Conservation (phyloP, 2,888 invertebrate genomes). For the Tetranychus piercei region DNA sequence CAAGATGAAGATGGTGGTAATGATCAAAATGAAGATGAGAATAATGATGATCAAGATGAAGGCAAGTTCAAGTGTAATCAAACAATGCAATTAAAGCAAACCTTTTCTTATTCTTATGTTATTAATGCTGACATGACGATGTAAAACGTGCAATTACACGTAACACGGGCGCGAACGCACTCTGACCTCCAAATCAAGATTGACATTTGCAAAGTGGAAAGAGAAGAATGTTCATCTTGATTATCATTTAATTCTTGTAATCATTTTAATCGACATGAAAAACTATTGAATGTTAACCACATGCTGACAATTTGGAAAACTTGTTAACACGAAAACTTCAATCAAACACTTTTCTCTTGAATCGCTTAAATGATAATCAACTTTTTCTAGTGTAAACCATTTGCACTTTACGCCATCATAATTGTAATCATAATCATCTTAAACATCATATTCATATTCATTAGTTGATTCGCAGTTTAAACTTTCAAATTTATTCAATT, state of each 20-base stretch:
- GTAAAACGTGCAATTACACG: not conserved
- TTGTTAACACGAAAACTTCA: constrained; percentile 1
- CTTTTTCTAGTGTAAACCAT: too few relatives aligned
- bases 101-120: too few relatives aligned
- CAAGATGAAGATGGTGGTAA: not conserved
- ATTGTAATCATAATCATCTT: too few relatives aligned
- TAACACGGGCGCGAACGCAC: not conserved
- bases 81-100: not conserved
- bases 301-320: not conserved
- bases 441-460: too few relatives aligned
- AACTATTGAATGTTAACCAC: not conserved
- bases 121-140: too few relatives aligned
- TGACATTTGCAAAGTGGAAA: not conserved
- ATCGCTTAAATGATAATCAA: too few relatives aligned
- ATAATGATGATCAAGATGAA: not conserved
- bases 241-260: not conserved
- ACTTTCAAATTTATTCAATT: too few relatives aligned
- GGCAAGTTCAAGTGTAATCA: not conserved
- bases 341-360: not conserved
- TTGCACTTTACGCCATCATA: too few relatives aligned
- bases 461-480: too few relatives aligned
- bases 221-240: not conserved
- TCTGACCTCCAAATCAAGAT: not conserved
- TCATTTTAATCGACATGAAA: not conserved
- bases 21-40: not conserved